phyloP scores from a whole-genome alignment of 2,797 vertebrate genomes.

The Liparis tanakae region DNA sequence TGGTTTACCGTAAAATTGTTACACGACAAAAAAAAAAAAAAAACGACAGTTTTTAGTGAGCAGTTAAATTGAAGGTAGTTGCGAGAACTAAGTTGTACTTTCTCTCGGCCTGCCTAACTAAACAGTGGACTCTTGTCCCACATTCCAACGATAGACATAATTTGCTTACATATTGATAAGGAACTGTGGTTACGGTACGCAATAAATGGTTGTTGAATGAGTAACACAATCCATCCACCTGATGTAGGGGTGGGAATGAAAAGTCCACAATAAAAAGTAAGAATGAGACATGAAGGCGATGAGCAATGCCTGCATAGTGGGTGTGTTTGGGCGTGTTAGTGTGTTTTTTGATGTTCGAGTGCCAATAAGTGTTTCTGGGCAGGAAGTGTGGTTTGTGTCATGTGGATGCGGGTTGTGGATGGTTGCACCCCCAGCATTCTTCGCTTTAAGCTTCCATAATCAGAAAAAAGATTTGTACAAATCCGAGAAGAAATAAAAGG shows the following conservation, averaged over 20 bases:
- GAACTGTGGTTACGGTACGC: not conserved
- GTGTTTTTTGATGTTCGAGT: constrained; percentile 49
- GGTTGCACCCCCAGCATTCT: not conserved
- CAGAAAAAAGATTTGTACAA: constrained; percentile 7
- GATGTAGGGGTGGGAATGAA: not conserved
- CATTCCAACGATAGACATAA: constrained; percentile 15
- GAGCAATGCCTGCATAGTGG: constrained; percentile 52
- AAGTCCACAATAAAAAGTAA: constrained; percentile 11
- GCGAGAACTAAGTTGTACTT: constrained; percentile 19
- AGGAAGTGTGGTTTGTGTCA: constrained; percentile 46
- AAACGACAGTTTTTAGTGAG: constrained; percentile 4
- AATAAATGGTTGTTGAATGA: not conserved
- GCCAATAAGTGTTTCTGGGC: constrained; percentile 52
- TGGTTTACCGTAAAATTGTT: not conserved
- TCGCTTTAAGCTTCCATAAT: constrained; percentile 19
- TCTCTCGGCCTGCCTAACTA: constrained; percentile 4
- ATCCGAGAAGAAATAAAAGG: not conserved
- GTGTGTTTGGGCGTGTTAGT: constrained; percentile 72
- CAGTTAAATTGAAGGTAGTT: not conserved
- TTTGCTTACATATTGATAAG: constrained; percentile 52
- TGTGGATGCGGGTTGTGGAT: constrained; percentile 28
- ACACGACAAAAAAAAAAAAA: no score
- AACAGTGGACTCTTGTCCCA: constrained; percentile 45
- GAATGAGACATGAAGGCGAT: constrained; percentile 7
- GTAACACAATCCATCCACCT: constrained; percentile 1